Evolutionary conservation across 2,797 vertebrate genomes (phyloP).

Genomic region (Pyrocephalus nanus): DNA sequence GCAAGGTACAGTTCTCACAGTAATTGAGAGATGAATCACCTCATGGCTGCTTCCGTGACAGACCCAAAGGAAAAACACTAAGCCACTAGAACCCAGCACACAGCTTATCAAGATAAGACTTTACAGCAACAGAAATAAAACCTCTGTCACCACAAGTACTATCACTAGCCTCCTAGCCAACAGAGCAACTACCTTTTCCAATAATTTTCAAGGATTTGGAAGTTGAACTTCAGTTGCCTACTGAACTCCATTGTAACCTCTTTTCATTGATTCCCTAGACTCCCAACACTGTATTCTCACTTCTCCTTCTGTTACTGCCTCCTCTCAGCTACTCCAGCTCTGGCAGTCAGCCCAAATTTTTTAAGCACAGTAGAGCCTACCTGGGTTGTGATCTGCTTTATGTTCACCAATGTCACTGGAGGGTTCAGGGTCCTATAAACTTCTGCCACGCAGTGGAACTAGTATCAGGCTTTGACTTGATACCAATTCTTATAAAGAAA

Average conservation of each 20-base stretch:
- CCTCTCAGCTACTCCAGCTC: background rate
- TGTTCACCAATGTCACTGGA: background rate
- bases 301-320: background rate
- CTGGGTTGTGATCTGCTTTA: background rate
- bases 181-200: background rate
- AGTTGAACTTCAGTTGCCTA: background rate
- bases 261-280: background rate
- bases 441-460: background rate
- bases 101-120: background rate
- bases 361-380: background rate
- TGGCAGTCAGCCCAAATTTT: background rate
- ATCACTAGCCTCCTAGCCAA: background rate
- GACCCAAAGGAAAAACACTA: background rate
- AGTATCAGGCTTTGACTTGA: background rate
- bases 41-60: rapidly evolving
- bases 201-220: background rate
- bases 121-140: background rate
- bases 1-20: background rate
- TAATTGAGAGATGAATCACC: background rate
- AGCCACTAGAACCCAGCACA: background rate
- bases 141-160: background rate
- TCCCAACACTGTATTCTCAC: background rate
- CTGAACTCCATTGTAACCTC: background rate
- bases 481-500: background rate
- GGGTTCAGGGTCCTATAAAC: background rate